These are phyloP conservation scores for Alcedo atthis DNA, from an alignment of 2,797 vertebrate genomes.

Conservation along the genomic window DNA sequence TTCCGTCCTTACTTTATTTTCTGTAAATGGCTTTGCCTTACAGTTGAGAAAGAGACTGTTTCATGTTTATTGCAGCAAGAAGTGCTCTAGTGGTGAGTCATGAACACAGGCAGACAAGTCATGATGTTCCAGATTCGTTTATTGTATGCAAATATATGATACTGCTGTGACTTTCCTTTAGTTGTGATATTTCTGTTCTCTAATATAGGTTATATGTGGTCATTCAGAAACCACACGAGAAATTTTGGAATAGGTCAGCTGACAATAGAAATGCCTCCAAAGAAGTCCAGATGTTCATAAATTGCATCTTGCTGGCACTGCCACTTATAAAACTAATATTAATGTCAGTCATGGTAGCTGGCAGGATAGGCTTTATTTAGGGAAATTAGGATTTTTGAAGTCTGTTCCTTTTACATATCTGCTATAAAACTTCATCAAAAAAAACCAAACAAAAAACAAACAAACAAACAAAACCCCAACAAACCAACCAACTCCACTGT, in stretches of 20 bases:
- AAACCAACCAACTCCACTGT: not conserved
- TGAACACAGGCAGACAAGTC: not conserved
- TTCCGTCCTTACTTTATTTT: not conserved
- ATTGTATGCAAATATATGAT: not conserved
- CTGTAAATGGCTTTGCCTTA: not conserved
- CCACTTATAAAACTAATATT: not conserved
- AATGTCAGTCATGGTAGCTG: conserved; percentile 8
- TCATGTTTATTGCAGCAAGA: not conserved
- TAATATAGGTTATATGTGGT: not conserved
- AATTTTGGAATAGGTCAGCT: not conserved
- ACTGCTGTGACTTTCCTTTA: not conserved
- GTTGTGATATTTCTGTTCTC: not conserved
- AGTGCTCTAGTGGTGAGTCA: not conserved
- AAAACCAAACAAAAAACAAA: not conserved
- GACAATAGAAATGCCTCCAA: not conserved
- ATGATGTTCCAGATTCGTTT: not conserved
- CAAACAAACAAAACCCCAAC: too few species aligned
- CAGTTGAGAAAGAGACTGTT: not conserved
- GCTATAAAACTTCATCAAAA: not conserved
- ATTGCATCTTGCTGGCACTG: not conserved
- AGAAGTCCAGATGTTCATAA: conserved; percentile 10
- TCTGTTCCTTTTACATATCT: not conserved
- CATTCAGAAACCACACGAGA: not conserved
- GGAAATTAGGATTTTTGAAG: not conserved
- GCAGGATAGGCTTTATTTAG: not conserved